Evolutionary conservation across 2,113 vertebrate species (phyloP).

Genomic region (Seriola quinqueradiata): DNA sequence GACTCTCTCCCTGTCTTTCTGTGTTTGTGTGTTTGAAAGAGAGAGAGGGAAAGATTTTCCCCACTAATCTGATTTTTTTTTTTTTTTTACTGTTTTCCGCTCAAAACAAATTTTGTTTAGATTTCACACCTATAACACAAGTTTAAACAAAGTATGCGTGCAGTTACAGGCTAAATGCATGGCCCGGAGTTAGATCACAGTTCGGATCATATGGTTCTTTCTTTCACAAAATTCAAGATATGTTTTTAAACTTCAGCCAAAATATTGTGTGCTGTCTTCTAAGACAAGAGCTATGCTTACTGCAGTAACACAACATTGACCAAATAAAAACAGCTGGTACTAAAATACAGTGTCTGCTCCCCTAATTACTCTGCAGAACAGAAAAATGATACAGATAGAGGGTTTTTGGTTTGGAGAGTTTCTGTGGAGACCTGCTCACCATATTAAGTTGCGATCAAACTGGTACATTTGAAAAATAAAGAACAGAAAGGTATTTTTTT

Average conservation of each 20-base stretch:
- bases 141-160: neutral
- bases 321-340: neutral
- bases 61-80: neutral
- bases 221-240: neutral
- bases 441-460: neutral
- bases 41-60: neutral
- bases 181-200: conserved; percentile 27
- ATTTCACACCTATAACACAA: neutral
- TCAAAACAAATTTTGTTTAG: neutral
- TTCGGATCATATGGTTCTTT: conserved; percentile 8
- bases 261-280: neutral
- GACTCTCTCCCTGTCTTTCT: conserved; percentile 33
- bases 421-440: neutral
- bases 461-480: neutral
- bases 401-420: neutral
- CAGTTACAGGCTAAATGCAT: neutral
- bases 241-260: conserved; percentile 8
- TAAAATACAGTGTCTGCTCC: neutral
- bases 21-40: neutral
- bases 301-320: conserved; percentile 15
- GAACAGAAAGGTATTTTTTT: neutral
- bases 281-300: neutral
- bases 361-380: conserved; percentile 6
- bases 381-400: neutral
- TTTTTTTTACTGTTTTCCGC: neutral